These are phyloP conservation scores for Carposina sasakii DNA, from an alignment of 1,140 invertebrate genomes.

Conservation along the genomic window DNA sequence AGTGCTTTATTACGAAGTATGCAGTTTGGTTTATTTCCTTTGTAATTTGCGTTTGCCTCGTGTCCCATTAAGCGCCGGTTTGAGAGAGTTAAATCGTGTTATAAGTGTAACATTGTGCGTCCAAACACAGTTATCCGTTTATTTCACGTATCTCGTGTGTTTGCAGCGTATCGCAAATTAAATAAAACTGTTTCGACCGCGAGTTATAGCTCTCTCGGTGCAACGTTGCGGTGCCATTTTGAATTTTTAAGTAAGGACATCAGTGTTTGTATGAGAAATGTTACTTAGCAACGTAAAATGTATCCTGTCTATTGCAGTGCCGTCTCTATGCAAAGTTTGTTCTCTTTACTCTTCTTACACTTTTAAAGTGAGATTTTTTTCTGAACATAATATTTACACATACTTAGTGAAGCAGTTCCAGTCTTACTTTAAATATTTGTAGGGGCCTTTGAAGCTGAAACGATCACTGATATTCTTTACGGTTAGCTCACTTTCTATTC, in stretches of 20 bases:
- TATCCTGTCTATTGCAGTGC: too few relatives aligned
- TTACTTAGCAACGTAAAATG: too few relatives aligned
- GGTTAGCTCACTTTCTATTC: too few relatives aligned
- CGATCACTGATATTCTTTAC: too few relatives aligned
- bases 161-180: slow-evolving; percentile 57
- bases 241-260: slow-evolving; percentile 40
- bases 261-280: too few relatives aligned
- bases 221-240: slow-evolving; percentile 29
- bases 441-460: too few relatives aligned
- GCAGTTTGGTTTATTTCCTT: slow-evolving; percentile 26
- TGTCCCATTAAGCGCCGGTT: slow-evolving; percentile 48
- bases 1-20: slow-evolving; percentile 22
- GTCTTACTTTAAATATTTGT: too few relatives aligned
- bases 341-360: too few relatives aligned
- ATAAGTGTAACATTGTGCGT: slow-evolving; percentile 45
- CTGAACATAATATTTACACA: too few relatives aligned
- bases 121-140: slow-evolving; percentile 50
- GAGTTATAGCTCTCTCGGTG: slow-evolving; percentile 32
- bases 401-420: too few relatives aligned
- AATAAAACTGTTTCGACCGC: slow-evolving; percentile 53
- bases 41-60: slow-evolving; percentile 51
- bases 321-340: too few relatives aligned
- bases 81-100: slow-evolving; percentile 64
- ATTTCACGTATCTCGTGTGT: slow-evolving; percentile 49
- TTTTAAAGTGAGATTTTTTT: too few relatives aligned